A percentile compares a stretch with the other conserved stretches of the same genome.
phyloP scores from a whole-genome alignment of 2,113 vertebrate species.

The Ceyx melanurus region DNA sequence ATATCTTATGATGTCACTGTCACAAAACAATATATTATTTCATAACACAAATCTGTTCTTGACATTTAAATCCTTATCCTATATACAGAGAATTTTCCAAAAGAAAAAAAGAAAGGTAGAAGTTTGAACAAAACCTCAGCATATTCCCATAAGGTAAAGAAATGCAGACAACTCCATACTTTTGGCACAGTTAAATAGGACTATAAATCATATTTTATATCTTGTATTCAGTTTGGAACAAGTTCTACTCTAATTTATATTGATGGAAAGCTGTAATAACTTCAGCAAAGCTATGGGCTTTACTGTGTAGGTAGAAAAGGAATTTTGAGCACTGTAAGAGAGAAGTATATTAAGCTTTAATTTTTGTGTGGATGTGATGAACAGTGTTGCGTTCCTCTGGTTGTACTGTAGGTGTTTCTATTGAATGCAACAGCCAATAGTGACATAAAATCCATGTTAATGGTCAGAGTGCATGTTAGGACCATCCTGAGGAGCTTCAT shows the following conservation, averaged over 20 bases:
- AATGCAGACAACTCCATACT: not conserved
- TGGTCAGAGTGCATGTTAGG: not conserved
- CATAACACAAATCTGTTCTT: not conserved
- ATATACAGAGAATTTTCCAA: not conserved
- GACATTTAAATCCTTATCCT: not conserved
- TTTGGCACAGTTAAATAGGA: not conserved
- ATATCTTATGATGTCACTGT: not conserved
- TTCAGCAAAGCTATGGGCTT: not conserved
- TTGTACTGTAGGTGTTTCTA: not conserved
- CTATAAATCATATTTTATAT: not conserved
- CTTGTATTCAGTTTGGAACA: not conserved
- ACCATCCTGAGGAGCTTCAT: not conserved
- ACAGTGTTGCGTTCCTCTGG: not conserved
- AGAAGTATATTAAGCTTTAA: not conserved
- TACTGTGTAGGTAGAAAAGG: not conserved
- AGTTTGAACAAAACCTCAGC: not conserved
- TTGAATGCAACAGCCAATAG: not conserved
- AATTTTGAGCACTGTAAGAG: not conserved
- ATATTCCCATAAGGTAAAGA: not conserved
- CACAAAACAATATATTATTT: not conserved
- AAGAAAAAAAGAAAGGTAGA: not conserved
- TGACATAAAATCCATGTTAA: constrained; percentile 6
- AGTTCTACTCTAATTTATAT: not conserved
- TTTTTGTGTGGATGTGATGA: not conserved
- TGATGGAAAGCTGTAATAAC: not conserved